phyloP scores from a whole-genome alignment of 2,797 vertebrate species.

The Merluccius polli region DNA sequence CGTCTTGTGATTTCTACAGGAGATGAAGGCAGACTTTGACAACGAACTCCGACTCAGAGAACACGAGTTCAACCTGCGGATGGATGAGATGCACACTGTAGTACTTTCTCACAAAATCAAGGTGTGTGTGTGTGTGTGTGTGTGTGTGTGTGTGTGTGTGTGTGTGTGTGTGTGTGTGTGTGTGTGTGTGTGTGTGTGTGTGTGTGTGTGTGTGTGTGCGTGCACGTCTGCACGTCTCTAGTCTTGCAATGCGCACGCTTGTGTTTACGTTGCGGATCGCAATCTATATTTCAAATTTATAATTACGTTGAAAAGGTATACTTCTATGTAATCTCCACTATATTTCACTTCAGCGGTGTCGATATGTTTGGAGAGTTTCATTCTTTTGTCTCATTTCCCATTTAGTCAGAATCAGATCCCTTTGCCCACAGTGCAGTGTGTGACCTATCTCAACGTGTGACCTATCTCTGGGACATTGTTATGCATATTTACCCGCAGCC shows the following conservation, averaged over 20 bases:
- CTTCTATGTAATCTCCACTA: background rate
- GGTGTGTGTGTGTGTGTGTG: conserved; percentile 49
- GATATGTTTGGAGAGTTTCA: background rate
- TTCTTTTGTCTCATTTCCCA: background rate
- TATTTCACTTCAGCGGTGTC: background rate
- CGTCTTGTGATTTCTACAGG: conserved; percentile 53
- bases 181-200: background rate
- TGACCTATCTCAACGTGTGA: background rate
- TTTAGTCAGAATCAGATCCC: background rate
- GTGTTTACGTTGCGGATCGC: background rate
- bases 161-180: background rate
- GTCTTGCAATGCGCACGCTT: conserved; percentile 5
- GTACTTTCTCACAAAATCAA: conserved; percentile 72
- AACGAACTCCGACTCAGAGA: conserved; percentile 64
- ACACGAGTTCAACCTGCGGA: conserved; percentile 67
- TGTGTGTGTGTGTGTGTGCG: background rate
- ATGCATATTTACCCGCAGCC: background rate
- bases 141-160: background rate
- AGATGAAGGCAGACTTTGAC: conserved; percentile 71
- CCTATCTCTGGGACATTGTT: background rate
- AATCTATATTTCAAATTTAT: background rate
- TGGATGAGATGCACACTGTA: conserved; percentile 63
- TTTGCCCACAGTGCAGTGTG: background rate
- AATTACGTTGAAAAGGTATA: background rate
- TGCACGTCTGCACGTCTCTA: conserved; percentile 2